phyloP scores from a whole-genome alignment of 1,140 invertebrate species.

The Drosophila ogumai region DNA sequence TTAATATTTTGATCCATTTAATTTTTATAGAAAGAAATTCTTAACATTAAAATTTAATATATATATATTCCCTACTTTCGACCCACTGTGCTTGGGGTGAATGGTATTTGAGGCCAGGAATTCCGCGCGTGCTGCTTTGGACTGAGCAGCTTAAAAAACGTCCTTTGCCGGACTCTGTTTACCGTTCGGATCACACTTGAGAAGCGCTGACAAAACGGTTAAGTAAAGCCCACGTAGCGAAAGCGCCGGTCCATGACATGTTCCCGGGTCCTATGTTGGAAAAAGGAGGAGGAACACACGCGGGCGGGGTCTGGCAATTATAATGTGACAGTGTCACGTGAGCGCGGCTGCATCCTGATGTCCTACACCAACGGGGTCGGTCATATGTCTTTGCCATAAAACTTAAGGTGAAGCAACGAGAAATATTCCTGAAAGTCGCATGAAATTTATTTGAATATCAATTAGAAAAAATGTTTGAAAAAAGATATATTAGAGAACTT shows the following conservation, averaged over 20 bases:
- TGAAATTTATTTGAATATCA: too few species aligned
- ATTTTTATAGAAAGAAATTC: background rate
- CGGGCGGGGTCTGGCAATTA: conserved; percentile 58
- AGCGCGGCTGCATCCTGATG: conserved; percentile 47
- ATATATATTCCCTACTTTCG: background rate
- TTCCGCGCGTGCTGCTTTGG: conserved; percentile 52
- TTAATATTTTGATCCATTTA: background rate
- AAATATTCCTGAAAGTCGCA: too few species aligned
- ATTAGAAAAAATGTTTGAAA: background rate
- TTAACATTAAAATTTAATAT: fast-evolving
- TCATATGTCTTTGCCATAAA: background rate
- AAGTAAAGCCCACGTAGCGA: conserved; percentile 56
- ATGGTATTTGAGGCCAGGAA: conserved; percentile 11
- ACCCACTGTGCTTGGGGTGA: conserved; percentile 38
- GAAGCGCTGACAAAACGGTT: conserved; percentile 68
- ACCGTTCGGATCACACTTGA: conserved; percentile 78
- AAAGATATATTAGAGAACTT: too few species aligned
- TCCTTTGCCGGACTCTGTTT: conserved; percentile 56
- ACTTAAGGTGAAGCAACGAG: background rate
- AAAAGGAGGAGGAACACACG: conserved; percentile 2
- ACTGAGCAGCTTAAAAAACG: conserved; percentile 73
- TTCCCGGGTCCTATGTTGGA: conserved; percentile 1
- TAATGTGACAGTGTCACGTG: conserved; percentile 67
- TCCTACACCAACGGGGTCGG: conserved; percentile 5
- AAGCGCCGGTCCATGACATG: conserved; percentile 51